Percentiles rank a stretch among this genome's conserved stretches.
Evolutionary conservation across 1,140 invertebrate genomes (phyloP).

Genomic region (Drosophila albomicans): DNA sequence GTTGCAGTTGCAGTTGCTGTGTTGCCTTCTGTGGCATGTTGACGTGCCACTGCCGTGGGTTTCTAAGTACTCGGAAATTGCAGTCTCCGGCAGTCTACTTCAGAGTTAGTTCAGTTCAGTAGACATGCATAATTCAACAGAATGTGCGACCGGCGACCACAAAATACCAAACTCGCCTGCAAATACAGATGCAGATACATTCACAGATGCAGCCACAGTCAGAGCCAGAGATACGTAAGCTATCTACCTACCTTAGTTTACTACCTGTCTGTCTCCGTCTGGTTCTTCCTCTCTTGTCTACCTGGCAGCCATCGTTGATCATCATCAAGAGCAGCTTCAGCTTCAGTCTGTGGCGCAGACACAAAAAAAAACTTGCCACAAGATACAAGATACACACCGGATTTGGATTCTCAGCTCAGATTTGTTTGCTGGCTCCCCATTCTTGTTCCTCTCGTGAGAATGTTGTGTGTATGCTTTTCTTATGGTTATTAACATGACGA

Average conservation of each 20-base stretch:
- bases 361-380: constrained; percentile 28
- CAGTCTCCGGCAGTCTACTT: constrained; percentile 6
- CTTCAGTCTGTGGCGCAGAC: constrained; percentile 24
- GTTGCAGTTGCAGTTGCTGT: constrained; percentile 50
- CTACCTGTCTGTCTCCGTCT: constrained; percentile 33
- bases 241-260: constrained; percentile 38
- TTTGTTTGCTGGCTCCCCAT: constrained; percentile 22
- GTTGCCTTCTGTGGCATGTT: constrained; percentile 47
- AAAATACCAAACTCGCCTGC: constrained; percentile 66
- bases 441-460: constrained; percentile 38
- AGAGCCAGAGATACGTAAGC: not conserved
- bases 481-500: constrained; percentile 65
- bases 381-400: constrained; percentile 59
- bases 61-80: constrained; percentile 22
- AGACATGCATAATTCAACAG: constrained; percentile 76
- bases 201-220: constrained; percentile 33
- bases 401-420: constrained; percentile 66
- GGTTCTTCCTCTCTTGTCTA: constrained; percentile 47
- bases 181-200: constrained; percentile 49
- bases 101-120: not conserved
- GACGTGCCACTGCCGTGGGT: constrained; percentile 13
- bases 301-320: constrained; percentile 68
- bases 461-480: constrained; percentile 59
- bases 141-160: constrained; percentile 61
- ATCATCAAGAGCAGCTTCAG: constrained; percentile 49